These are phyloP conservation scores for Dryas iulia DNA, from an alignment of 1,140 invertebrate species.

Conservation along the genomic window DNA sequence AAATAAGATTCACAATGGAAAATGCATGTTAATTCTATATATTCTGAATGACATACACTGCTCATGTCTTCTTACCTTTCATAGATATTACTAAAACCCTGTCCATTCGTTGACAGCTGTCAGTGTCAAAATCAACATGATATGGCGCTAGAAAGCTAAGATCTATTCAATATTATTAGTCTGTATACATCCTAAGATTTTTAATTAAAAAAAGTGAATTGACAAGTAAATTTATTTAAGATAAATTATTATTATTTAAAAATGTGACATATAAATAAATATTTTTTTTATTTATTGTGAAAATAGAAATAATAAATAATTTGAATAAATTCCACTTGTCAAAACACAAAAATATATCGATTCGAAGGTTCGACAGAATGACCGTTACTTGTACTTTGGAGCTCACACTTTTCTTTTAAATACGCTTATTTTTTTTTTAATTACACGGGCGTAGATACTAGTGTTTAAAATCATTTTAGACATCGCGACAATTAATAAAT, in stretches of 20 bases:
- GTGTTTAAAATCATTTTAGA: neutral
- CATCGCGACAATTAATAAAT: neutral
- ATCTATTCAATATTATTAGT: neutral
- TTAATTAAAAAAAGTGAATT: too few species aligned
- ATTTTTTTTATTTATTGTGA: constrained; percentile 31
- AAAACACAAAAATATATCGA: neutral
- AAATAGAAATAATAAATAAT: too few species aligned
- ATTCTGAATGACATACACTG: neutral
- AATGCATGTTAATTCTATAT: neutral
- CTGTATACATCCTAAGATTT: neutral
- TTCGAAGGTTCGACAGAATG: neutral
- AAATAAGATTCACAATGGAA: neutral
- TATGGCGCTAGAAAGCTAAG: neutral
- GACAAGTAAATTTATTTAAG: too few species aligned
- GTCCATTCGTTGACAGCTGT: constrained; percentile 8
- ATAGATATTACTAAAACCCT: neutral
- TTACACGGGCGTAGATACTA: neutral
- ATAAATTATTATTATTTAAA: too few species aligned
- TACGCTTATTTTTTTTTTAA: neutral
- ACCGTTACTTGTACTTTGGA: neutral
- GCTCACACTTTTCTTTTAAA: too few species aligned
- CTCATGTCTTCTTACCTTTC: neutral
- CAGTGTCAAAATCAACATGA: constrained; percentile 2
- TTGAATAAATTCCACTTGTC: neutral
- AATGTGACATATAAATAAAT: neutral